phyloP scores from a whole-genome alignment of 2,797 vertebrate genomes.

The Euthynnus affinis region DNA sequence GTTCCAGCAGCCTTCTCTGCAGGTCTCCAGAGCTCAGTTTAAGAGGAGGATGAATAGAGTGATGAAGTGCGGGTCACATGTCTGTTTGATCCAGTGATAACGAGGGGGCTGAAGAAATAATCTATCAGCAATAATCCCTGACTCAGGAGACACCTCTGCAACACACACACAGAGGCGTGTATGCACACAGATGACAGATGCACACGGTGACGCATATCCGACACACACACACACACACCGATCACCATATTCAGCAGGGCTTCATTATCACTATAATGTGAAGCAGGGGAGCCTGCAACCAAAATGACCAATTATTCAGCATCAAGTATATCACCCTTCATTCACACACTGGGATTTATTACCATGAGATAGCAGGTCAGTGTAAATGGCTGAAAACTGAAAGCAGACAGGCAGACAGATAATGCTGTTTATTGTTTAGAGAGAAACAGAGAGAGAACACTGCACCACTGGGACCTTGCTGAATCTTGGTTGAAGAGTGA shows the following conservation, averaged over 20 bases:
- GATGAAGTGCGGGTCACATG: conserved; percentile 85
- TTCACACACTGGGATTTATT: conserved; percentile 80
- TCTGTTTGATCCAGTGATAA: conserved; percentile 87
- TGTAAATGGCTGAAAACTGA: conserved; percentile 72
- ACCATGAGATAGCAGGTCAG: conserved; percentile 73
- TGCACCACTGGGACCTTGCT: conserved; percentile 71
- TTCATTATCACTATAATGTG: conserved; percentile 87
- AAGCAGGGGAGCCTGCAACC: conserved; percentile 82
- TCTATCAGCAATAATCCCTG: conserved; percentile 87
- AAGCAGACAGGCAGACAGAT: conserved; percentile 73
- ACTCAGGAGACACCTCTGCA: conserved; percentile 83
- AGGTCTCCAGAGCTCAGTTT: conserved; percentile 84
- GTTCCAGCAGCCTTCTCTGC: conserved; percentile 67
- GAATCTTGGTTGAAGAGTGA: conserved; percentile 67
- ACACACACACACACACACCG: conserved; percentile 58
- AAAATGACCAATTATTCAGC: conserved; percentile 87
- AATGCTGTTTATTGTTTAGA: conserved; percentile 81
- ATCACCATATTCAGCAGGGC: conserved; percentile 87
- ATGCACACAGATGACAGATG: conserved; percentile 77
- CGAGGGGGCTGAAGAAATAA: conserved; percentile 86
- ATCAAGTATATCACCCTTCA: conserved; percentile 77
- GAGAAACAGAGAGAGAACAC: conserved; percentile 64
- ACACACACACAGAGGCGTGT: conserved; percentile 48
- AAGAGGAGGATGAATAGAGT: conserved; percentile 84
- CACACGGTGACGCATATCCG: conserved; percentile 58